Conservation (phyloP, 2,797 vertebrate species). For the Buphagus erythrorhynchus region DNA sequence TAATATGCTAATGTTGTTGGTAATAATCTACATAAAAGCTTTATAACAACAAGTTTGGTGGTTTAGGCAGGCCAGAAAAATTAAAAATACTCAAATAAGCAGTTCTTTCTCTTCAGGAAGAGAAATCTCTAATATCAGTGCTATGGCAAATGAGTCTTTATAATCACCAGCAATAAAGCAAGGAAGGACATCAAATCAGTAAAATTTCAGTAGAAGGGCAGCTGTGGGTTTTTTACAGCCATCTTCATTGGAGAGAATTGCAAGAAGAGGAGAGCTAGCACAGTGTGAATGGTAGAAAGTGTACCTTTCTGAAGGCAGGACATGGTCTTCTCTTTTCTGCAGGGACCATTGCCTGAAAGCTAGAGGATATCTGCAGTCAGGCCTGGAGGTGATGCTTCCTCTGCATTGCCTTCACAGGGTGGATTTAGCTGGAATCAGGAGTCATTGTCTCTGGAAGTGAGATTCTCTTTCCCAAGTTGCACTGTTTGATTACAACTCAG, state of each 20-base stretch:
- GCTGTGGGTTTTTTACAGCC: not conserved
- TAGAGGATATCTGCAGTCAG: not conserved
- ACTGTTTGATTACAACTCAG: not conserved
- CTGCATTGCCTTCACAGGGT: not conserved
- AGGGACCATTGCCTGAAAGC: not conserved
- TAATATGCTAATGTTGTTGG: constrained; percentile 34
- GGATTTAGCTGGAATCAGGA: not conserved
- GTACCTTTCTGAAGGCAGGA: not conserved
- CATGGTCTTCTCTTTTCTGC: not conserved
- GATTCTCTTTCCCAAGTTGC: not conserved
- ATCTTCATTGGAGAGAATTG: not conserved
- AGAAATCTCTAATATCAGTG: not conserved
- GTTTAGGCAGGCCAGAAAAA: not conserved
- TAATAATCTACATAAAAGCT: constrained; percentile 19
- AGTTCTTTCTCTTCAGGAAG: not conserved
- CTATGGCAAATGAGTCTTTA: not conserved
- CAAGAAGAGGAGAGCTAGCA: not conserved
- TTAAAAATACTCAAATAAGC: not conserved
- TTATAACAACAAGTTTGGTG: not conserved
- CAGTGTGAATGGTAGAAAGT: accelerated
- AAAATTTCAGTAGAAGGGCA: not conserved
- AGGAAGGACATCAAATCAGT: not conserved
- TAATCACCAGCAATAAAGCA: not conserved
- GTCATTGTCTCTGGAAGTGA: accelerated
- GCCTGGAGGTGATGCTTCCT: not conserved